A percentile compares a stretch with the other conserved stretches of the same genome.
Evolutionary conservation across 1,140 invertebrate genomes (phyloP).

Genomic region (Trigoniulus corallinus): DNA sequence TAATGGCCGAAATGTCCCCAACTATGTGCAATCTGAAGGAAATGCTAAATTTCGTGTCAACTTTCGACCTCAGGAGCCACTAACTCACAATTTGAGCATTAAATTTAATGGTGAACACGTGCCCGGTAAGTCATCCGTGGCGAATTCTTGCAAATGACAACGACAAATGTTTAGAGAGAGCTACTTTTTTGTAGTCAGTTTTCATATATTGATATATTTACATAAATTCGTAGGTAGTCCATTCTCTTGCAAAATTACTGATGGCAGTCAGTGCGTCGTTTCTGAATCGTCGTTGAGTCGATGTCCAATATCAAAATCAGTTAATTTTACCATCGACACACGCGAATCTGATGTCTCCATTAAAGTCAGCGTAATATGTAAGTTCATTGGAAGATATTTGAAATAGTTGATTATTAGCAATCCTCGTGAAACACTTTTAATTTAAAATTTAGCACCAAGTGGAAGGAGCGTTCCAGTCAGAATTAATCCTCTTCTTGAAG

Average conservation of each 20-base stretch:
- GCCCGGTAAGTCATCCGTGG: slow-evolving; percentile 45
- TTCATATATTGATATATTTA: not conserved
- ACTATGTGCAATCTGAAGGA: slow-evolving; percentile 93
- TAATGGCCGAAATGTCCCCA: slow-evolving; percentile 93
- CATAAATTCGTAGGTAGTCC: slow-evolving; percentile 46
- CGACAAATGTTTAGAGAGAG: not conserved
- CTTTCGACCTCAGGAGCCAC: slow-evolving; percentile 87
- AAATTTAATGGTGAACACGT: slow-evolving; percentile 92
- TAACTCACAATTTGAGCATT: slow-evolving; percentile 71
- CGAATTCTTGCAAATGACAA: too few species aligned
- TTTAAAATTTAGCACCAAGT: slow-evolving; percentile 48
- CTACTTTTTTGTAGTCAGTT: not conserved
- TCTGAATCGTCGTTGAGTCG: not conserved
- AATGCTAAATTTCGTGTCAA: slow-evolving; percentile 91
- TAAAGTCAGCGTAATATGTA: slow-evolving; percentile 18
- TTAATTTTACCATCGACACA: slow-evolving; percentile 42
- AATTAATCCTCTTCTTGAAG: slow-evolving; percentile 32
- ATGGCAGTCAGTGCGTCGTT: slow-evolving; percentile 7
- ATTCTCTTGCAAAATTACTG: slow-evolving; percentile 59
- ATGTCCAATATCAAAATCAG: slow-evolving; percentile 28
- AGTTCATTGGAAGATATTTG: slow-evolving; percentile 1
- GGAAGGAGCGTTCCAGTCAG: slow-evolving; percentile 52
- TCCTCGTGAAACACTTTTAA: not conserved
- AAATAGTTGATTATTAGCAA: not conserved
- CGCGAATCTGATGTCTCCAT: slow-evolving; percentile 19